Percentiles rank a stretch among this genome's conserved stretches.
Conservation (phyloP, 2,888 invertebrate species). For the Cataglyphis livida region DNA sequence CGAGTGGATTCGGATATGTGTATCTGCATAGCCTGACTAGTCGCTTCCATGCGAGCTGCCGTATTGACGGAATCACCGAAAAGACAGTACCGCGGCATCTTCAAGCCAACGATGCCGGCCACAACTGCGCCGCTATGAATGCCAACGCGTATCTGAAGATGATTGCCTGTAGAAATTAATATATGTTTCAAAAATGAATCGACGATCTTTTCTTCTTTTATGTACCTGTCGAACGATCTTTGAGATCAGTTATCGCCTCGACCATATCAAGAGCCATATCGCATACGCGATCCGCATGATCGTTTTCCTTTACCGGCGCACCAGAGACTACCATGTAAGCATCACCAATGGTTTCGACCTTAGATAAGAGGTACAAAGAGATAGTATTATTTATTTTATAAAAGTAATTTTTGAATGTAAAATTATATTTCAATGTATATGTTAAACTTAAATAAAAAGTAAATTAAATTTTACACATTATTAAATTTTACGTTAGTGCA, state of each 20-base stretch:
- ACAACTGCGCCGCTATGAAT: constrained; percentile 97
- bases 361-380: neutral
- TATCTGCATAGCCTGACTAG: constrained; percentile 96
- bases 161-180: constrained; percentile 88
- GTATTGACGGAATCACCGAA: constrained; percentile 97
- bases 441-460: neutral
- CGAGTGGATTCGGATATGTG: constrained; percentile 97
- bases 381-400: neutral
- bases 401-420: neutral
- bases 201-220: neutral
- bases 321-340: constrained; percentile 99
- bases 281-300: constrained; percentile 96
- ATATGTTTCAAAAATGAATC: neutral
- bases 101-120: constrained; percentile 96
- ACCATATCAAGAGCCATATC: constrained; percentile 99
- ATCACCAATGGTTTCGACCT: constrained; percentile 99
- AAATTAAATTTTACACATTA: neutral
- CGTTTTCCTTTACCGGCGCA: constrained; percentile 95
- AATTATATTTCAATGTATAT: neutral
- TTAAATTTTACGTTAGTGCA: neutral
- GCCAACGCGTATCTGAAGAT: constrained; percentile 94
- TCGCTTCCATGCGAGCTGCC: constrained; percentile 97
- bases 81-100: constrained; percentile 94
- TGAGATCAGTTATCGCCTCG: constrained; percentile 95
- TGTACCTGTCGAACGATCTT: constrained; percentile 95